phyloP scores from a whole-genome alignment of 2,113 vertebrate genomes.

The Festucalex cinctus region DNA sequence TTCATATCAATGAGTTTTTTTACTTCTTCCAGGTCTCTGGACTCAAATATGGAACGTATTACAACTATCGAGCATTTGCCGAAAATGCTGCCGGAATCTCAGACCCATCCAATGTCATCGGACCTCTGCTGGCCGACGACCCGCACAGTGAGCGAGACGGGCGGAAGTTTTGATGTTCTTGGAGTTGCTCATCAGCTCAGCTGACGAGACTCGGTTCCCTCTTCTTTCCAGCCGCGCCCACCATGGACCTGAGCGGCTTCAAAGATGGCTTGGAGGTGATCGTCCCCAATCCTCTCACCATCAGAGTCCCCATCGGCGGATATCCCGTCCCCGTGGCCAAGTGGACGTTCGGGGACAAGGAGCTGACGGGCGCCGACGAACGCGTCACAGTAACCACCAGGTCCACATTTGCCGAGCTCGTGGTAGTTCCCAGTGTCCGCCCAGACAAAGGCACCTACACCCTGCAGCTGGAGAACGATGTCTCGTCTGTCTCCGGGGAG shows the following conservation, averaged over 20 bases:
- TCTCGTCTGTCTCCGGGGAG: slow-evolving; percentile 86
- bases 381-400: slow-evolving; percentile 83
- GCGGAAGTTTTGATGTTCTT: too few relatives aligned
- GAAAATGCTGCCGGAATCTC: slow-evolving; percentile 95
- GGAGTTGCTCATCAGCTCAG: not conserved
- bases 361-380: slow-evolving; percentile 75
- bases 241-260: slow-evolving; percentile 88
- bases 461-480: slow-evolving; percentile 85
- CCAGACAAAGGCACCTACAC: slow-evolving; percentile 91
- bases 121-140: slow-evolving; percentile 92
- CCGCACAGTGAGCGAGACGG: slow-evolving; percentile 81
- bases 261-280: slow-evolving; percentile 94
- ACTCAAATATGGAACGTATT: slow-evolving; percentile 83
- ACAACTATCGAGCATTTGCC: slow-evolving; percentile 91
- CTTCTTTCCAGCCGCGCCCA: slow-evolving; percentile 77
- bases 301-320: slow-evolving; percentile 87
- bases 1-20: not conserved
- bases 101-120: slow-evolving; percentile 86
- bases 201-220: not conserved
- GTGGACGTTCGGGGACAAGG: slow-evolving; percentile 84
- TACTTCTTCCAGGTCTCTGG: slow-evolving; percentile 81
- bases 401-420: slow-evolving; percentile 81
- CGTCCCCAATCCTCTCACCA: slow-evolving; percentile 88
- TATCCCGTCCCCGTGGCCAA: slow-evolving; percentile 86
- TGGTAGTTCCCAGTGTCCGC: slow-evolving; percentile 87